Evolutionary conservation across 2,797 vertebrate species (phyloP), one percentile per base, ranked within the genome.

Genomic region (Stomatorhinus walkeri): DNA sequence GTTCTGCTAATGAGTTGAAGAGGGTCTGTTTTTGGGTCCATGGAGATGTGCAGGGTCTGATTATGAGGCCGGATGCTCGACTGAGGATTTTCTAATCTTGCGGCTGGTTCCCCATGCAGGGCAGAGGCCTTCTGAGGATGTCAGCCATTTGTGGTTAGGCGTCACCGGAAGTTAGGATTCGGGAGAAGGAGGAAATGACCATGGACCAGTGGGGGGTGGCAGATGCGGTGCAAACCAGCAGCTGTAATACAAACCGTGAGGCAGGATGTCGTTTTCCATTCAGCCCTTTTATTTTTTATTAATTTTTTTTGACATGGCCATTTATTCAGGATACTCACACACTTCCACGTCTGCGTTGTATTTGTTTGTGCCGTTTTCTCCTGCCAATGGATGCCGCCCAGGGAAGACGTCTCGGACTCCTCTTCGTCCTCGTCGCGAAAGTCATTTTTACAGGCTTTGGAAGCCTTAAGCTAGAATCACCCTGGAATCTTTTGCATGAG

Each of bases 401-500:
- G 36, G 64, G 28, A 12, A 72, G 24, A 32, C 12, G 24, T 68
- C 64, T 3, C 28, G 28, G 24, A 36, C 24, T 72, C 28, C 1
- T 3, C 8, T 28, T 32, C 1, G 4, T 40, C 28, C 32, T 5
- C 19, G 68, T 40, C 68, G 2, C 68, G 4, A 5, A 4, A 36
- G 68, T 76, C 68, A 0, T 76, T 76, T 19, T 14, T 36, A 76
- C 32, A 40, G 68, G 28, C 32, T 19, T 36, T 40, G 68, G 32
- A 76, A 48, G 16, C 6, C 72, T 43, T 36, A 79, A 43, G 61
- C 22, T 46, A 43, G 3, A 81, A 46, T 84, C n/a, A 1, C 28
- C 49, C n/a, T 89, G 90, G 89, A 90, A 91, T 93, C 93, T 90
- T 95, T 95, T 94, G 92, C 94, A 93, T 95, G 92, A 59, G 28